Evolutionary conservation across 2,113 vertebrate genomes (phyloP), one percentile per base, ranked within the genome.

Genomic region (Platichthys flesus): DNA sequence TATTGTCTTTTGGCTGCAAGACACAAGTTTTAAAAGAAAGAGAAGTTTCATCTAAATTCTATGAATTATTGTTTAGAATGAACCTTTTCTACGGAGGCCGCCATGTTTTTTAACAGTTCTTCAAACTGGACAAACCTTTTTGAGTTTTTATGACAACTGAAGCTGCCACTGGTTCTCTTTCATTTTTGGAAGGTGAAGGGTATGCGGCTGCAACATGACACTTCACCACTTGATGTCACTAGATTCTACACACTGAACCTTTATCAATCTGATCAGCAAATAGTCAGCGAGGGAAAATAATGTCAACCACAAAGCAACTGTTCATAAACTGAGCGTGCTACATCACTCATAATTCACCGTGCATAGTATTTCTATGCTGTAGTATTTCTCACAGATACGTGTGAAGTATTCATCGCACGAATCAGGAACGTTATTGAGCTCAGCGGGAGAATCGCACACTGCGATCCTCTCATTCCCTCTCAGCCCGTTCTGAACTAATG

Each of bases 401-500:
- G 56, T 76, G 68, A 79, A 71, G 40, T 64, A 74, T 85, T 78
- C 65, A 66, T 81, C 76, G 75, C 65, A 60, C 8, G 37, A 79
- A 73, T 82, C 71, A 74, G 40, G 49, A 71, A 56, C 1, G 66
- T 62, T 68, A 67, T 71, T 67, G 64, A 65, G 76, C 80, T 78
- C 78, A 42, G 64, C 15, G 49, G 71, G 78, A 67, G 70, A 83
- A 63, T 82, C 68, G 16, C 78, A 70, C 72, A 70, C 79, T 56
- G 79, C 65, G 61, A 70, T 77, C 64, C 69, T 83, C 86, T 81
- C 71, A 75, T 85, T 82, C 71, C 62, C 51, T 87, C 65, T 89
- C 65, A 78, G 61, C 70, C 64, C 57, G 74, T 24, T 82, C 59
- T 64, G 61, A 89, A 82, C 76, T 87, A 87, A 90, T 89, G 82